Percentiles rank a stretch among this genome's conserved stretches.
These are phyloP conservation scores for Neria commutata DNA, from an alignment of 2,888 invertebrate genomes.

Conservation along the genomic window DNA sequence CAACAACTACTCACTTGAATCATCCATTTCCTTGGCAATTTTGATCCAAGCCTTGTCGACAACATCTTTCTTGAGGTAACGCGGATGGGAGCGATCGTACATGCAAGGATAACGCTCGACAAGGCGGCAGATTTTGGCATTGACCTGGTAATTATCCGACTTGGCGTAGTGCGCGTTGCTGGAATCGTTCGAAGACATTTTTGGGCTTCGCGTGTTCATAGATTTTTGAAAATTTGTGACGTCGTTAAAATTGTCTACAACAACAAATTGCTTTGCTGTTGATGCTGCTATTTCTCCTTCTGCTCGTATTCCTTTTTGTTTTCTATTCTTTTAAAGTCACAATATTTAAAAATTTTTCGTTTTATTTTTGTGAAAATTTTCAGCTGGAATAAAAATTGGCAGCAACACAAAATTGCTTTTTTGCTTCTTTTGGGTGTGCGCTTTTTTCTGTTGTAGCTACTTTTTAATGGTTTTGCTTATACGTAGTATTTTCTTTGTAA, in stretches of 20 bases:
- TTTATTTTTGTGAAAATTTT: neutral
- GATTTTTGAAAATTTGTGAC: neutral
- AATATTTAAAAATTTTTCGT: neutral
- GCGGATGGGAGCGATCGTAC: conserved; percentile 52
- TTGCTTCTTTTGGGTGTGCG: too few species aligned
- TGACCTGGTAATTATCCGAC: conserved; percentile 47
- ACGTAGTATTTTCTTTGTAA: conserved; percentile 8
- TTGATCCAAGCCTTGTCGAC: conserved; percentile 52
- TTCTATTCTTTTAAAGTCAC: too few species aligned
- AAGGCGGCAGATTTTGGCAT: conserved; percentile 52
- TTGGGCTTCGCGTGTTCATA: too few species aligned
- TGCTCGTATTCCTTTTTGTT: neutral
- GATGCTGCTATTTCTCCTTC: conserved; percentile 1
- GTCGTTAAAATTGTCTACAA: neutral
- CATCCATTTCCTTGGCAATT: conserved; percentile 51
- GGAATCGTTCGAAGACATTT: conserved; percentile 2
- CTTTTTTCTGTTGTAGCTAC: too few species aligned
- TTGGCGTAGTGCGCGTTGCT: too few species aligned
- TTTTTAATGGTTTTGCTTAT: too few species aligned
- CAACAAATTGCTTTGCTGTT: conserved; percentile 27
- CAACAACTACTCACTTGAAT: conserved; percentile 43
- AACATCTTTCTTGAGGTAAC: conserved; percentile 50
- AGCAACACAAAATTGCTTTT: conserved; percentile 32
- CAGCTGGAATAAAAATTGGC: conserved; percentile 15
- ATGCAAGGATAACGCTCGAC: conserved; percentile 53